Evolutionary conservation across 2,797 vertebrate genomes (phyloP), one percentile per base, ranked within the genome.

Genomic region (Percopsis omiscomaycus): DNA sequence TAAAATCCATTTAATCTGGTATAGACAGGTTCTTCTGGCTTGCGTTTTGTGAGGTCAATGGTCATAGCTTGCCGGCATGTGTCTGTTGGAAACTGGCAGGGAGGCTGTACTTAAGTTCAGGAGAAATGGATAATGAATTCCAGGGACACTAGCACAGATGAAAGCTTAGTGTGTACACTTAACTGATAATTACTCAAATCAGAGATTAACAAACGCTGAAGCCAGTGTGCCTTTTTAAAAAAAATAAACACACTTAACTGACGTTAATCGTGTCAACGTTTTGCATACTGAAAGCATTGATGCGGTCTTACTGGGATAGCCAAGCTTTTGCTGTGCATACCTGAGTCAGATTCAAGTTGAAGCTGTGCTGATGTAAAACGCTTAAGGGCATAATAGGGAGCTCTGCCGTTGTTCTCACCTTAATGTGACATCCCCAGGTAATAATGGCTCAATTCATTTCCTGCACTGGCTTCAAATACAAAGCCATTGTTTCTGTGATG

Each of bases 401-500:
- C 4, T 42, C n/a, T 63, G 73, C 71, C 60, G 15, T n/a, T 69
- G 59, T 79, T 68, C 62, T 77, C 58, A 68, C 66, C 42, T 77
- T 54, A 50, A 72, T 81, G 68, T 73, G 62, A 84, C 64, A 67
- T 84, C 68, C 71, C 72, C 27, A 47, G 68, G 66, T 55, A 29
- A 1, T 77, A 67, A 63, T 50, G n/a, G 56, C 71, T 62, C 47
- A 60, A 59, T 55, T 67, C 50, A 79, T 84, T 82, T 82, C 78
- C 76, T 77, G 74, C 68, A 60, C 57, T 12, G 49, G 61, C 69
- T 56, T 57, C 74, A 48, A 62, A 59, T 55, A 69, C 78, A 77
- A 73, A 82, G 76, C 64, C 13, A 32, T 77, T 73, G 75, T 80
- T 79, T 53, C 45, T 55, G 72, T 68, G 22, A 55, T 66, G 80